Evolutionary conservation across 1,140 invertebrate species (phyloP), one percentile per base, ranked within the genome.

Genomic region (Sycophila sp.): DNA sequence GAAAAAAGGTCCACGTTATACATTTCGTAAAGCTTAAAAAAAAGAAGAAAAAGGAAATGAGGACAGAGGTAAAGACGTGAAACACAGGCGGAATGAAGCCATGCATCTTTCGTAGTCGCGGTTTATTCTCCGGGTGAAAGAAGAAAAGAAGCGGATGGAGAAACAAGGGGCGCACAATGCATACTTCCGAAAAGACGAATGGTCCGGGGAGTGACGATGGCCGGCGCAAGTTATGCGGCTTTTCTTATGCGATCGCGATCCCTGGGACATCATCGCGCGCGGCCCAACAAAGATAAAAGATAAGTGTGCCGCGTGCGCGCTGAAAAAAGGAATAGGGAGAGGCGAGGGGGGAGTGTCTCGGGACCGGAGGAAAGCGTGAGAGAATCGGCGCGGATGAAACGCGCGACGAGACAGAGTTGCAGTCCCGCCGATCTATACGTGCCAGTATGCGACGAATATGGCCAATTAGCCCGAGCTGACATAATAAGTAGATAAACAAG

Each of bases 401-500:
- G 40, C 34, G 36, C n/a, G 36, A 47, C 4, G 47, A 5, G 32
- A n/a, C n/a, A n/a, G 45, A 34, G n/a, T n/a, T n/a, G n/a, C n/a
- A n/a, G 30, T 15, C 28, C 22, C 30, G n/a, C 15, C 47, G 40
- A 13, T 15, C 13, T 28, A 55, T 62, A 71, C 74, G 72, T 70
- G 72, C 67, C 63, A 67, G 68, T 53, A 73, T 65, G 60, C 36
- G 45, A 60, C 32, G 26, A 69, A 72, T 70, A 71, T 53, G 72
- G 34, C 74, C 71, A 75, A 75, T 75, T 75, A 75, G 73, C 73
- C 38, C 45, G 6, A 34, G 59, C 66, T 73, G 73, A 75, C 73
- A 75, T 75, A 75, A 75, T 75, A 75, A 75, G 73, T 72, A 72
- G 65, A 75, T 72, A 72, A 72, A 75, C 64, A 72, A 74, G 63